Conservation (phyloP, 2,888 invertebrate species). For the Pseudococcus longispinus region DNA sequence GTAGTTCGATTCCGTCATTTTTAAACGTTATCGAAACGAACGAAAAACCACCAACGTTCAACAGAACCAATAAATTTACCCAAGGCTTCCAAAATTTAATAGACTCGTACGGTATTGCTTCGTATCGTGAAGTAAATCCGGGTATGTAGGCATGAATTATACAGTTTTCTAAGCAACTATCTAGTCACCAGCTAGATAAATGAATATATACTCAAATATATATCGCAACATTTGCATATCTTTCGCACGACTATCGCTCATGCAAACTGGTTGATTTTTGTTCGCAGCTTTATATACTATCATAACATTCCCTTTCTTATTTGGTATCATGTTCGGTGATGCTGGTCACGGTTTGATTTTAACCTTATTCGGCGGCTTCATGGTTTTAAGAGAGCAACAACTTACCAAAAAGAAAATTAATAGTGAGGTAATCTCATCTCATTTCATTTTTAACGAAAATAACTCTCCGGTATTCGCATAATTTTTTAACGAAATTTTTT, state of each 20-base stretch:
- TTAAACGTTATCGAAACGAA: slow-evolving; percentile 84
- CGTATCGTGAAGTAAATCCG: slow-evolving; percentile 92
- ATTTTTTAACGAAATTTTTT: slow-evolving; percentile 55
- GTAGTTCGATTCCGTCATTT: slow-evolving; percentile 90
- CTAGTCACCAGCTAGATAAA: too few species aligned
- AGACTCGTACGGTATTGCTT: slow-evolving; percentile 90
- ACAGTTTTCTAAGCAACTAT: background rate
- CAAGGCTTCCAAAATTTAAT: slow-evolving; percentile 91
- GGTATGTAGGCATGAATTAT: slow-evolving; percentile 64
- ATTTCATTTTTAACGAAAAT: background rate
- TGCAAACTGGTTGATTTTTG: slow-evolving; percentile 10
- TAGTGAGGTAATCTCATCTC: slow-evolving; percentile 63
- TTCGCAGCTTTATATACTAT: slow-evolving; percentile 74
- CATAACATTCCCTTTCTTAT: slow-evolving; percentile 79
- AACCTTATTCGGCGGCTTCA: slow-evolving; percentile 70
- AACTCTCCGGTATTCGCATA: background rate
- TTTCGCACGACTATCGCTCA: background rate
- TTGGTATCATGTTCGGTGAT: slow-evolving; percentile 82
- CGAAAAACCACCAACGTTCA: slow-evolving; percentile 88
- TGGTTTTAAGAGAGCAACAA: slow-evolving; percentile 71
- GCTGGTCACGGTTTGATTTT: slow-evolving; percentile 76
- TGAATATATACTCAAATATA: background rate
- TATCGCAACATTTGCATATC: background rate
- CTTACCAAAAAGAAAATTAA: slow-evolving; percentile 66
- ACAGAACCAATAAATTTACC: slow-evolving; percentile 91